phyloP scores from a whole-genome alignment of 2,113 vertebrate genomes.

The Podiceps cristatus region DNA sequence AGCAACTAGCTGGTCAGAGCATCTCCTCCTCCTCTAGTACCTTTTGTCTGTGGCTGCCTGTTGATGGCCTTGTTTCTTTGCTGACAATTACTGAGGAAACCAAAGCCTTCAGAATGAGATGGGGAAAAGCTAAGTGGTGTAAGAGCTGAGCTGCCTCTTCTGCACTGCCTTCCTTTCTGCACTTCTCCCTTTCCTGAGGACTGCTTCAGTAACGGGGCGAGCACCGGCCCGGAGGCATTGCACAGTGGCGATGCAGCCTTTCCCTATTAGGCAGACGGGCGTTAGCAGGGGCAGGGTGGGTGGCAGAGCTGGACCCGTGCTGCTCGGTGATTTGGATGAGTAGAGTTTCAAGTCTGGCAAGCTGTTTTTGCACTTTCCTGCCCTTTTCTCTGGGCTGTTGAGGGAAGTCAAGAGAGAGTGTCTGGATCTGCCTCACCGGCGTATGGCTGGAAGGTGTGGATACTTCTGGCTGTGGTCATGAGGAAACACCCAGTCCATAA shows the following conservation, averaged over 20 bases:
- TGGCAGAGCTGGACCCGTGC: not conserved
- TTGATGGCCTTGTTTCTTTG: not conserved
- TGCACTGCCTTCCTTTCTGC: not conserved
- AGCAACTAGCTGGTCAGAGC: not conserved
- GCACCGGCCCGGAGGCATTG: not conserved
- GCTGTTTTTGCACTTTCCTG: not conserved
- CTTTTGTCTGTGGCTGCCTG: not conserved
- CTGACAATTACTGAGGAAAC: not conserved
- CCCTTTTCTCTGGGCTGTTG: not conserved
- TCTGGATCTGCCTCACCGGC: not conserved
- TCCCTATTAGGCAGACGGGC: not conserved
- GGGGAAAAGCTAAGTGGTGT: not conserved
- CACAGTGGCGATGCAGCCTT: fast-evolving
- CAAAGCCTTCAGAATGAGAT: not conserved
- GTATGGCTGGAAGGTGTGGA: not conserved
- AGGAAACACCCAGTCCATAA: not conserved
- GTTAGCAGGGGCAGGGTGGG: too few species aligned
- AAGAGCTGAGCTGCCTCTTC: not conserved
- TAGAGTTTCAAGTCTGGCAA: not conserved
- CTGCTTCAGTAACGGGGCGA: not conserved
- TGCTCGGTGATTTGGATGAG: not conserved
- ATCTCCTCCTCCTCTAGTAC: not conserved
- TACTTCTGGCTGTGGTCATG: not conserved
- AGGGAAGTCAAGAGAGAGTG: not conserved
- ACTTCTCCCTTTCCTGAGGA: not conserved